These are phyloP conservation scores for Triplophysa rosa DNA, from an alignment of 2,113 vertebrate genomes.

Conservation along the genomic window DNA sequence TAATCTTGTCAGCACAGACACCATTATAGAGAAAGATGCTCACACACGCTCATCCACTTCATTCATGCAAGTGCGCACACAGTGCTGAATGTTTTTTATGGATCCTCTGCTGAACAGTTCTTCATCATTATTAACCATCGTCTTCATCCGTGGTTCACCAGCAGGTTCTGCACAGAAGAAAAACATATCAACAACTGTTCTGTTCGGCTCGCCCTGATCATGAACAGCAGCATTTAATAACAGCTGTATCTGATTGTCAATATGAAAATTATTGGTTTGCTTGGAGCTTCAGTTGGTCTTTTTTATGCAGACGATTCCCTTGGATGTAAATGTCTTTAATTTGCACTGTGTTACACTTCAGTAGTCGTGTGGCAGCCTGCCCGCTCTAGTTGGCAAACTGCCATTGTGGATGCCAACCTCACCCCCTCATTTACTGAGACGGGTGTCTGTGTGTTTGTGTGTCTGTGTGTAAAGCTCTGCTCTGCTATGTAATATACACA, in stretches of 20 bases:
- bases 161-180: constrained; percentile 43
- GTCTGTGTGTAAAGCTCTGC: neutral
- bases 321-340: constrained; percentile 30
- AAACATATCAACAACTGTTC: constrained; percentile 23
- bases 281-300: neutral
- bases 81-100: neutral
- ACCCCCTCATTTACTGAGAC: constrained; percentile 40
- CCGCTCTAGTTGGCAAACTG: constrained; percentile 44
- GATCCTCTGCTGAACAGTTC: neutral
- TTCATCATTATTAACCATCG: constrained; percentile 1
- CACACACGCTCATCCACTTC: constrained; percentile 7
- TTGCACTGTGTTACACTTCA: constrained; percentile 24
- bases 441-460: constrained; percentile 22
- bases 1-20: no score
- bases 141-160: constrained; percentile 54
- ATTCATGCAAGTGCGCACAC: neutral
- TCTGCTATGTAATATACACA: neutral
- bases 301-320: neutral
- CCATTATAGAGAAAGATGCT: neutral
- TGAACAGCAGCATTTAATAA: no score
- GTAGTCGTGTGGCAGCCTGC: constrained; percentile 35
- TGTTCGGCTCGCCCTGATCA: neutral
- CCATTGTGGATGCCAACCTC: constrained; percentile 37
- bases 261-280: neutral
- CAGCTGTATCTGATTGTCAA: neutral